Evolutionary conservation across 2,888 invertebrate genomes (phyloP), one percentile per base, ranked within the genome.

Genomic region (Agelastica alni): DNA sequence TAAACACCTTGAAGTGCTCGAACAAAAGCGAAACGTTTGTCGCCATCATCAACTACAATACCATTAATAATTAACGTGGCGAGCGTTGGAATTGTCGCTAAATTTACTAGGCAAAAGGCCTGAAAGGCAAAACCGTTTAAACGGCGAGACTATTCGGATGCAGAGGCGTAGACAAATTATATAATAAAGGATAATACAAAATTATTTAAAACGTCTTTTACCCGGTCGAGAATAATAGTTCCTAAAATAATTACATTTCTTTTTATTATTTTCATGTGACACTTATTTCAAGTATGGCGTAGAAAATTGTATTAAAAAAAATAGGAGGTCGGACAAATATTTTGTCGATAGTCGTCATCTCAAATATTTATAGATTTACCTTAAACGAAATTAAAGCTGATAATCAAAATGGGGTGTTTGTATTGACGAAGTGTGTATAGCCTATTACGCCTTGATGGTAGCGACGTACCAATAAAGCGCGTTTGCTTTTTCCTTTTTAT

Each of bases 401-500:
- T 59, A 53, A 56, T 41, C 53, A 44, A 51, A 56, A 53, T 51
- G 37, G 59, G 56, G 49, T n/a, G n/a, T 49, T 53, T 49, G 47
- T 53, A 53, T 55, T 42, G 56, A 51, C 22, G 57, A 42, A 51
- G 56, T 42, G 47, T 44, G 39, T 56, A 60, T 66, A 64, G 56
- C 59, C 60, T 63, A 61, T 63, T 56, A 61, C 61, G 61, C 59
- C 61, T 51, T 63, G 60, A 63, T 65, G 61, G 48, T 58, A 43
- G 54, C 57, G 60, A 57, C 62, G 63, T 63, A 51, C 59, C 36
- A 6, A 36, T 36, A n/a, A n/a, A n/a, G 3, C 16, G 10, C 10
- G 14, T 17, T 17, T 17, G 63, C 69, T 68, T 71, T 72, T 73
- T 72, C 70, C 71, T 72, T 70, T 71, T 69, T 64, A 60, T 67